These are phyloP conservation scores for Nothura maculosa DNA, from an alignment of 2,797 vertebrate genomes.

Conservation along the genomic window DNA sequence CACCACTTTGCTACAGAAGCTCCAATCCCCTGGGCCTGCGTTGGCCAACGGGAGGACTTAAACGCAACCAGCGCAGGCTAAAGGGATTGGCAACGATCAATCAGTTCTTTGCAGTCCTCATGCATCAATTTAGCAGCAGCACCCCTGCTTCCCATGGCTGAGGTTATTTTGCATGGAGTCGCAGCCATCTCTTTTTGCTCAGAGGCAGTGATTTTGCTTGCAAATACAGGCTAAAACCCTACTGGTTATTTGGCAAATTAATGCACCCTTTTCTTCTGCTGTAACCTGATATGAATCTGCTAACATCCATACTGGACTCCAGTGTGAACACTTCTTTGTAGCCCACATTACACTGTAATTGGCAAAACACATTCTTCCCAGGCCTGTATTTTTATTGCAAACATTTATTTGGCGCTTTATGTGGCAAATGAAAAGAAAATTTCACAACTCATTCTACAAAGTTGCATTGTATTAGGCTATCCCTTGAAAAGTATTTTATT, in stretches of 20 bases:
- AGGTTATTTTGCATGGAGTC: accelerated
- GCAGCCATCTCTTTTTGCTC: not conserved
- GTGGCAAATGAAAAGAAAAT: constrained; percentile 60
- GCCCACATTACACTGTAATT: constrained; percentile 15
- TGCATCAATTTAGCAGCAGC: accelerated
- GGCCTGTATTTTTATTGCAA: constrained; percentile 63
- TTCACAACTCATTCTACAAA: constrained; percentile 64
- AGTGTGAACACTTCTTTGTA: constrained; percentile 56
- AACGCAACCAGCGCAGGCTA: not conserved
- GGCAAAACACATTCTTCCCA: constrained; percentile 51
- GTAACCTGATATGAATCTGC: constrained; percentile 45
- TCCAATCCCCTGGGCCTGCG: not conserved
- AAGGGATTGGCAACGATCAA: not conserved
- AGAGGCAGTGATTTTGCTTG: constrained; percentile 17
- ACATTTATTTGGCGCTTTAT: constrained; percentile 48
- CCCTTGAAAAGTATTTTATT: constrained; percentile 59
- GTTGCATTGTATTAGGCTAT: constrained; percentile 44
- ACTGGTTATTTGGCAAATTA: not conserved
- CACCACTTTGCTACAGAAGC: not conserved
- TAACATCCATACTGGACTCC: not conserved
- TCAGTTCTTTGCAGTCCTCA: not conserved
- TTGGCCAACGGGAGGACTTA: not conserved
- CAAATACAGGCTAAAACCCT: not conserved
- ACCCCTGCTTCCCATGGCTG: not conserved
- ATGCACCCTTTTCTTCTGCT: constrained; percentile 24